phyloP scores from a whole-genome alignment of 2,888 invertebrate genomes.

The Labia minor region DNA sequence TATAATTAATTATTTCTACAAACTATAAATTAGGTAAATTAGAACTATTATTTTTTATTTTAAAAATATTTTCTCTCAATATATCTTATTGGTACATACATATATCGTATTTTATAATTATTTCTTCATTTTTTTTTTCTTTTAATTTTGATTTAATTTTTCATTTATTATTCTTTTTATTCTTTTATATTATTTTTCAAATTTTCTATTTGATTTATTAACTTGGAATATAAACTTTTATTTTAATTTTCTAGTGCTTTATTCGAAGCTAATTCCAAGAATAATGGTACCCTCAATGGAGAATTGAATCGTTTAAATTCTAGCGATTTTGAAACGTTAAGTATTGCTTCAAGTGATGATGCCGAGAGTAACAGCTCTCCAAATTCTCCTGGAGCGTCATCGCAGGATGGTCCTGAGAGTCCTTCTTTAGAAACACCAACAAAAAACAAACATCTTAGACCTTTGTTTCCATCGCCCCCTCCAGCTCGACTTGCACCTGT shows the following conservation, averaged over 20 bases:
- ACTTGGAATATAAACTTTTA: too few species aligned
- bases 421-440: background rate
- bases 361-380: slow-evolving; percentile 28
- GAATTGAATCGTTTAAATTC: background rate
- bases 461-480: slow-evolving; percentile 7
- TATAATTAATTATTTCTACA: too few species aligned
- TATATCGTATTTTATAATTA: too few species aligned
- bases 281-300: background rate
- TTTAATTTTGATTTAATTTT: too few species aligned
- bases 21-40: too few species aligned
- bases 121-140: too few species aligned
- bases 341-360: slow-evolving; percentile 24
- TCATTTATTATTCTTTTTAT: too few species aligned
- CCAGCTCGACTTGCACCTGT: slow-evolving; percentile 22
- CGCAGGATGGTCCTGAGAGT: background rate
- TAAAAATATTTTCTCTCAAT: too few species aligned
- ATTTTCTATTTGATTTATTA: too few species aligned
- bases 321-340: background rate
- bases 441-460: background rate
- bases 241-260: slow-evolving; percentile 45
- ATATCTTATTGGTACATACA: too few species aligned
- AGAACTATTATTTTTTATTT: too few species aligned
- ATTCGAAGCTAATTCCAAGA: slow-evolving; percentile 39
- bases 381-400: background rate
- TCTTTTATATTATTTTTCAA: too few species aligned